Base-by-base conservation (phyloP, 2,113 vertebrate genomes). In the Aplodontia rufa region DNA sequence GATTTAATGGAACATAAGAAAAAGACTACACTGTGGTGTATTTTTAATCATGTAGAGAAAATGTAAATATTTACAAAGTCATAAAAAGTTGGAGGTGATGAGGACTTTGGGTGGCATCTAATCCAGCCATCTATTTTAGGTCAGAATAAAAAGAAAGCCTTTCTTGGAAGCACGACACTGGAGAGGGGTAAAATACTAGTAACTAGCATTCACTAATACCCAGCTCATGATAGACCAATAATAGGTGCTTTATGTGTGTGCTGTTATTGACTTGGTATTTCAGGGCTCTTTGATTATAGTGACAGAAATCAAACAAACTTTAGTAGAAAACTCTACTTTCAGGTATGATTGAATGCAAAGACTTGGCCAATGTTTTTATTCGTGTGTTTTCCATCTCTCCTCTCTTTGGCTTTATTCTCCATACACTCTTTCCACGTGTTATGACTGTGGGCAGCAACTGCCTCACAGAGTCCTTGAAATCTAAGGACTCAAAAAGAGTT, bases 31-130 rank as follows among this genome's bases (percentile, higher is more conserved):
- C 26, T 64, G 24, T 8, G 24, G 37, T 66, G 1, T 71, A 3
- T 75, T 87, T 84, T 91, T 60, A 75, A 75, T 64, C 81, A 74
- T 74, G 45, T 74, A 68, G 47, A 71, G 42, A 66, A 92, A 95
- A 89, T 26, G 3, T 17, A 82, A 49, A 4, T 87, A 32, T 68
- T 87, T 49, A 32, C 7, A 55, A 79, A 37, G 4, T 84, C 51
- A 66, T 24, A 90, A 71, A 76, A 78, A 30, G 55, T 66, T 71
- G 74, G 22, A 78, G 37, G 6, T 87, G 9, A 37, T 60, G 3
- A 26, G 8, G 8, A 51, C 37, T 49, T 87, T 28, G 32, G 51
- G 58, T 51, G 51, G 90, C 30, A 47, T 42, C 40, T 72, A 49
- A 81, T 71, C 17, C 49, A 93, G 60, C 24, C 71, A 72, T 71